These are phyloP conservation scores for Hoplodrina ambigua DNA, from an alignment of 2,888 invertebrate genomes.

Conservation along the genomic window DNA sequence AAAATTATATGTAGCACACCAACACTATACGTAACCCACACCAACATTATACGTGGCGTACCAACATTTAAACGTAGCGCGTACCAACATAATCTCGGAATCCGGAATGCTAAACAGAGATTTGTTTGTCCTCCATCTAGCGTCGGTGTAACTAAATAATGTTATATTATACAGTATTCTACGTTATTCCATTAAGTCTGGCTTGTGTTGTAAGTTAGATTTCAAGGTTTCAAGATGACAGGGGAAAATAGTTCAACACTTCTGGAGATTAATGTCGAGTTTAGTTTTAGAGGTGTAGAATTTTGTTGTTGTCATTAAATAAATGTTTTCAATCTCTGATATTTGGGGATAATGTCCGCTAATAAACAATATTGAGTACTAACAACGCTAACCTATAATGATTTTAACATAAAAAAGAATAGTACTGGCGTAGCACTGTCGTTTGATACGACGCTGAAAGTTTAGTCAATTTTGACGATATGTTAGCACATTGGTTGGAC, in stretches of 20 bases:
- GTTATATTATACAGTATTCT: conserved; percentile 27
- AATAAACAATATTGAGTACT: no score
- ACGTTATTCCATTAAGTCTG: conserved; percentile 30
- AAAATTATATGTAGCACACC: conserved; percentile 22
- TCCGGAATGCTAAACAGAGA: conserved; percentile 61
- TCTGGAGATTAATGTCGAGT: not conserved
- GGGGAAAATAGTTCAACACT: not conserved
- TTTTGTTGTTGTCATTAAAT: not conserved
- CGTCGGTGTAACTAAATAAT: conserved; percentile 45
- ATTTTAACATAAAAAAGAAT: no score
- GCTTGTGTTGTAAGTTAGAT: conserved; percentile 32
- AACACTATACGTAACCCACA: conserved; percentile 35
- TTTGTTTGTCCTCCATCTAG: conserved; percentile 55
- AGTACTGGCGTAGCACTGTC: no score
- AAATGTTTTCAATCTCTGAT: not conserved
- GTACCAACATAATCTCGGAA: conserved; percentile 55
- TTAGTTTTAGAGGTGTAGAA: not conserved
- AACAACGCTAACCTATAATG: no score
- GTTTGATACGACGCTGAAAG: no score
- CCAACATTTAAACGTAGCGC: conserved; percentile 39
- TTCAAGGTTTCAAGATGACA: conserved; percentile 19
- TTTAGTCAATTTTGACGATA: no score
- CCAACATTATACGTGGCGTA: conserved; percentile 32
- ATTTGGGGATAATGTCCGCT: not conserved
- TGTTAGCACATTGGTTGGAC: no score